Percentiles rank a stretch among this genome's conserved stretches.
phyloP scores from a whole-genome alignment of 2,797 vertebrate genomes.

The Hipposideros larvatus region DNA sequence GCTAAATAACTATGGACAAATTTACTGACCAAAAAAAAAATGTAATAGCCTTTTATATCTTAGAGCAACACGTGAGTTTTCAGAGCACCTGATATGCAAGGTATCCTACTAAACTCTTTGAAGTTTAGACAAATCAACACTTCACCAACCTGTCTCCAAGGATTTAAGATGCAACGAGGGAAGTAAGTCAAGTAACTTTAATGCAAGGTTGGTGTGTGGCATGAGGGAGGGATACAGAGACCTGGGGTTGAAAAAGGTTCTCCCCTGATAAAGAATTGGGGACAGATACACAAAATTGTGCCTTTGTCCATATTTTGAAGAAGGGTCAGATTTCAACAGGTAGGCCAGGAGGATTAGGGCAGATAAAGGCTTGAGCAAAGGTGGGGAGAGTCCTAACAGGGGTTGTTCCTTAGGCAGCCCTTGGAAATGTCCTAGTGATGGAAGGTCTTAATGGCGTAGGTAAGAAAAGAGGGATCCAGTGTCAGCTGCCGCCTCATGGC shows the following conservation, averaged over 20 bases:
- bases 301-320: background rate
- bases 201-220: background rate
- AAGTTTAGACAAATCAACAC: background rate
- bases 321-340: background rate
- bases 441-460: background rate
- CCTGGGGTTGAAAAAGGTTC: background rate
- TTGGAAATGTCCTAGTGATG: rapidly evolving
- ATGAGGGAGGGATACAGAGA: background rate
- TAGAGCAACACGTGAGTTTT: background rate
- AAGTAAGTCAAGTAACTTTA: background rate
- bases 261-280: background rate
- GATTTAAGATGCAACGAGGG: background rate
- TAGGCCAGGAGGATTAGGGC: background rate
- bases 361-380: background rate
- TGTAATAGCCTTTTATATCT: background rate
- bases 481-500: rapidly evolving
- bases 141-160: background rate
- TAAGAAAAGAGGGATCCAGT: background rate
- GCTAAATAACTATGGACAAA: background rate
- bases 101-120: background rate
- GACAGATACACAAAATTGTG: background rate
- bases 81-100: background rate
- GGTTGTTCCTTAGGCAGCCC: background rate
- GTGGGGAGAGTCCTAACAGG: background rate
- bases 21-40: constrained; percentile 28